Evolutionary conservation across 2,113 vertebrate genomes (phyloP).

Genomic region (Oenanthe oenanthe): DNA sequence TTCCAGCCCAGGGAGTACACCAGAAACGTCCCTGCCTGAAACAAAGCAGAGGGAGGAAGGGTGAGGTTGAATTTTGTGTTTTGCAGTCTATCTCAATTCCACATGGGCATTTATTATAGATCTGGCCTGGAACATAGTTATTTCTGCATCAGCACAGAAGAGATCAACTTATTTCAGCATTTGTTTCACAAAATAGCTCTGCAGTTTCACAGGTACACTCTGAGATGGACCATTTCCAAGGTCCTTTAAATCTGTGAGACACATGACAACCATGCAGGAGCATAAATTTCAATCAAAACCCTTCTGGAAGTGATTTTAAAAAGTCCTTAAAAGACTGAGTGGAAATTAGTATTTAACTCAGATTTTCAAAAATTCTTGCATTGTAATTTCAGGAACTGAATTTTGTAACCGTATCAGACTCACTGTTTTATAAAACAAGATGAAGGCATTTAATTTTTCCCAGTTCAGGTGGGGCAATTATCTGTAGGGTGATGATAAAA

Average conservation of each 20-base stretch:
- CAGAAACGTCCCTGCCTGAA: neutral
- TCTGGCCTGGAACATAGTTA: neutral
- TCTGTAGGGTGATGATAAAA: neutral
- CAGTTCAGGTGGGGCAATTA: neutral
- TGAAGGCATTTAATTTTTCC: neutral
- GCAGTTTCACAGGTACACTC: neutral
- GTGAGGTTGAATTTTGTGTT: constrained; percentile 18
- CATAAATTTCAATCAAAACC: neutral
- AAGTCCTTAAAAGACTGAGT: neutral
- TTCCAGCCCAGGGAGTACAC: neutral
- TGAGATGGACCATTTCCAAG: neutral
- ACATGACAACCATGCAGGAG: neutral
- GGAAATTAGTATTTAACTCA: neutral
- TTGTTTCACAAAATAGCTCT: neutral
- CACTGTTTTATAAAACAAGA: neutral
- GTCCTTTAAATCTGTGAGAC: neutral
- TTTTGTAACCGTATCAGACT: neutral
- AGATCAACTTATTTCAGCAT: neutral
- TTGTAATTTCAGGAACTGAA: neutral
- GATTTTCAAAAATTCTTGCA: neutral
- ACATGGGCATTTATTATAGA: neutral
- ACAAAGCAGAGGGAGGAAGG: constrained; percentile 31
- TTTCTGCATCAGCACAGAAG: neutral
- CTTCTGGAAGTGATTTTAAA: neutral
- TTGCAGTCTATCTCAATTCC: neutral